Base-by-base conservation (phyloP, 2,797 vertebrate species). In the Onychomys leucogaster region DNA sequence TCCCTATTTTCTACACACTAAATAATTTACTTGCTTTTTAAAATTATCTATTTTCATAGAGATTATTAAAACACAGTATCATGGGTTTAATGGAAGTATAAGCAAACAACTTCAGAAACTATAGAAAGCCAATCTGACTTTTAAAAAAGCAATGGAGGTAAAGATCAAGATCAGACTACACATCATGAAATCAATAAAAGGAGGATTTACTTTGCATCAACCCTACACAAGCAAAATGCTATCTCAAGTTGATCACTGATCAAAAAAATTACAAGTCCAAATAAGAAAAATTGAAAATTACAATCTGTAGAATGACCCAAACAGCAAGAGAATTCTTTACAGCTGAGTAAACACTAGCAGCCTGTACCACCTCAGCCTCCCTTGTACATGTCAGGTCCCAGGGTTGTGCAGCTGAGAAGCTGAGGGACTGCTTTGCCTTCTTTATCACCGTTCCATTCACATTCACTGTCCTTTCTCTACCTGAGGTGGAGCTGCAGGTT, bases 401-500 rank as follows among this genome's bases (percentile, higher is more conserved):
- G 41, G 63, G 25, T 77, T 67, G 82, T 61, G 92, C 80, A 97
- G 89, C 90, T 97, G 96, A 9, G 95, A 46, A 90, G 94, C 95
- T 94, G 95, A 94, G 63, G 97, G 95, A 97, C 76, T 95, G 34
- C 73, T 97, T 95, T 98, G 97, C 78, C 96, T 81, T 96, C 94
- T 73, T 57, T 29, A 94, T 93, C 96, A 92, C 0, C n/a, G 93
- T 87, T 96, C 97, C 95, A 82, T 93, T 96, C 90, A 96, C 93
- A 96, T 80, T 95, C 96, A 97, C 49, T 82, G 93, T 96, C 93
- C 96, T 94, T 97, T 98, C 97, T 98, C 98, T 99, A 99, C 99
- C 99, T 99, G 99, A 97, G 99, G 98, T 77, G 98, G 99, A 96
- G 98, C 98, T 2, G 98, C 97, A 98, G 99, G 98, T 97, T 99